A percentile compares a stretch with the other conserved stretches of the same genome.
Evolutionary conservation across 2,888 invertebrate species (phyloP).

Genomic region (Synergus umbraculus): DNA sequence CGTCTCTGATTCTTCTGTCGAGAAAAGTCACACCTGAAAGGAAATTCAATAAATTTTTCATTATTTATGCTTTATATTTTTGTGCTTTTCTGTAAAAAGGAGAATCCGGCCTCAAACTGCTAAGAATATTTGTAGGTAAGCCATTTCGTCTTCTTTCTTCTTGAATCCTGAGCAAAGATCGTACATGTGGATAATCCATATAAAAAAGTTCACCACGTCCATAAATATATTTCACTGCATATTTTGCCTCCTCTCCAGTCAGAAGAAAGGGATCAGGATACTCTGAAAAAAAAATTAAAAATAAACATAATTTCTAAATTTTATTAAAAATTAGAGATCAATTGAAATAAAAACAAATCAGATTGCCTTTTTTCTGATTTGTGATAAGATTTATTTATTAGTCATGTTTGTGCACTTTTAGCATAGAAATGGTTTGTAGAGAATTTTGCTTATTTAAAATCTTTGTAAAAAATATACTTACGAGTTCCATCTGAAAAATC

Average conservation of each 20-base stretch:
- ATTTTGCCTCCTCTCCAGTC: conserved; percentile 80
- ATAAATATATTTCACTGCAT: conserved; percentile 79
- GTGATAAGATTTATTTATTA: not conserved
- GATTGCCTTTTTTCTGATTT: not conserved
- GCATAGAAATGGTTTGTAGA: too few relatives aligned
- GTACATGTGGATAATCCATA: conserved; percentile 83
- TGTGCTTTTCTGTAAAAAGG: conserved; percentile 75
- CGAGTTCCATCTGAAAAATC: conserved; percentile 76
- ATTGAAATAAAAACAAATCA: too few relatives aligned
- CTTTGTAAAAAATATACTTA: conserved; percentile 60
- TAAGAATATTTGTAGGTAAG: conserved; percentile 81
- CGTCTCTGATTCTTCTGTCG: not conserved
- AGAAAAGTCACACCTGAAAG: not conserved
- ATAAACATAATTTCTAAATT: not conserved
- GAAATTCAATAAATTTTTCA: not conserved
- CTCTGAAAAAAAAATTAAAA: conserved; percentile 60
- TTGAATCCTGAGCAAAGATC: conserved; percentile 82
- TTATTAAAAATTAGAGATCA: too few relatives aligned
- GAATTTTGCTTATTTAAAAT: not conserved
- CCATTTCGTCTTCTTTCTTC: conserved; percentile 81
- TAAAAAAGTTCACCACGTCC: conserved; percentile 82
- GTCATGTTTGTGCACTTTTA: not conserved
- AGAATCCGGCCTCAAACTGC: conserved; percentile 82
- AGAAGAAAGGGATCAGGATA: conserved; percentile 81
- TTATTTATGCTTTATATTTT: not conserved